Evolutionary conservation across 2,797 vertebrate species (phyloP).

Genomic region (Rhadinocentrus ornatus): DNA sequence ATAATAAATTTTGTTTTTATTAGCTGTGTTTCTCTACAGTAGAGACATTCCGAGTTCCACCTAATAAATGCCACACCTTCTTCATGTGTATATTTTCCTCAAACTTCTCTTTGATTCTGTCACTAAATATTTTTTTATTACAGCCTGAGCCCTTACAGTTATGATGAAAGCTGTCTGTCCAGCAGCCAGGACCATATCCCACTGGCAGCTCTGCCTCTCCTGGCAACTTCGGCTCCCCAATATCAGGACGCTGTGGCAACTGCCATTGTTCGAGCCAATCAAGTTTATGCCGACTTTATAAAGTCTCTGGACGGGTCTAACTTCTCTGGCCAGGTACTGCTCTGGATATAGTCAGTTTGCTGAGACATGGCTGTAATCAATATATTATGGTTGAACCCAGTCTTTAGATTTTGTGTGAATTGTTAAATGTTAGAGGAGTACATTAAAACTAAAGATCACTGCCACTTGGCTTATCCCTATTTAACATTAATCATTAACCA

Average conservation of each 20-base stretch:
- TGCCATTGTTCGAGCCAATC: conserved; percentile 92
- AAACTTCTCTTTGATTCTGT: not conserved
- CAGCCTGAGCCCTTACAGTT: conserved; percentile 96
- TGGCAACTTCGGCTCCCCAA: conserved; percentile 93
- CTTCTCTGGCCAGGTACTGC: conserved; percentile 92
- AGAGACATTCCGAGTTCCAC: conserved; percentile 29
- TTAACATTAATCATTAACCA: not conserved
- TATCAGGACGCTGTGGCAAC: conserved; percentile 94
- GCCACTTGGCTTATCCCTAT: not conserved
- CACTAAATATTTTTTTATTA: not conserved
- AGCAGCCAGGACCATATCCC: conserved; percentile 97
- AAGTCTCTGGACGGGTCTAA: conserved; percentile 90
- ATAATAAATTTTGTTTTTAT: conserved; percentile 18
- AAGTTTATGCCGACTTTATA: conserved; percentile 92
- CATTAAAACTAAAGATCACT: not conserved
- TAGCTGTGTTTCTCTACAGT: conserved; percentile 30
- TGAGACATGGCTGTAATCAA: not conserved
- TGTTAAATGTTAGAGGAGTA: not conserved
- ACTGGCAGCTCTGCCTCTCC: conserved; percentile 92
- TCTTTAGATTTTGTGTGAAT: not conserved
- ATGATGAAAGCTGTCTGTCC: conserved; percentile 92
- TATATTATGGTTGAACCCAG: not conserved
- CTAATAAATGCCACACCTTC: not conserved
- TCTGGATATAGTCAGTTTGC: not conserved
- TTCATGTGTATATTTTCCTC: conserved; percentile 28